Base-by-base conservation (phyloP, 2,888 invertebrate genomes). In the Ariolimax columbianus region DNA sequence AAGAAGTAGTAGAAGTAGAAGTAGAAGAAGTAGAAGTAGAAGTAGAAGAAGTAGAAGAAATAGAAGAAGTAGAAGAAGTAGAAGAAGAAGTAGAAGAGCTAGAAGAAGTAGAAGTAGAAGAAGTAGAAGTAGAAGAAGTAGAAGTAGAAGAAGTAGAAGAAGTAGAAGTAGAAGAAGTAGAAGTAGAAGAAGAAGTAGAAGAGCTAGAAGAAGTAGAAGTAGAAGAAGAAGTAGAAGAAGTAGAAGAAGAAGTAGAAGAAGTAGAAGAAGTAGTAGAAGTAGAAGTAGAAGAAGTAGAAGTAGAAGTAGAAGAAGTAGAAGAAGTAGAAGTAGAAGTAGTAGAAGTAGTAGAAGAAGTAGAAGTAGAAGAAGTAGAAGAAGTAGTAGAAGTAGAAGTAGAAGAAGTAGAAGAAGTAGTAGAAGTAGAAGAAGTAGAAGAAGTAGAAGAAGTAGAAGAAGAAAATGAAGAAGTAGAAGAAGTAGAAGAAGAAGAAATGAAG, bases 401-500 rank as follows among this genome's bases (percentile, higher is more conserved):
- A 63, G 63, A 23, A 26, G 63, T 63, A 63, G 63, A 23, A 23
- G 63, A 23, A 2, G 63, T 63, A 63, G 63, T 68, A 68, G 36
- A 33, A 33, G 68, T 68, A 33, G 36, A 33, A 68, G 68, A 33
- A 33, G 77, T 63, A 38, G 59, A 26, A 36, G 68, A 33, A 68
- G 68, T 63, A 47, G 82, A 17, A 43, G 43, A 23, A 82, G 82
- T 26, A 51, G 72, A 70, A 40, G 43, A 43, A 70, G 43, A 30
- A 81, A 26, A 26, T 30, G 63, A 6, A 40, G 26, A 36, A 73
- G 55, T 23, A 30, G 33, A 73, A 55, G 7, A 14, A 68, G 26
- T 43, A 59, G 23, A 51, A 43, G 19, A 72, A 43, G 23, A 51
- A 30, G 19, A 51, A 26, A 30, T 33, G 43, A 26, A 68, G 68